Evolutionary conservation across 2,797 vertebrate species (phyloP).

Genomic region (Ctenopoma multispine): DNA sequence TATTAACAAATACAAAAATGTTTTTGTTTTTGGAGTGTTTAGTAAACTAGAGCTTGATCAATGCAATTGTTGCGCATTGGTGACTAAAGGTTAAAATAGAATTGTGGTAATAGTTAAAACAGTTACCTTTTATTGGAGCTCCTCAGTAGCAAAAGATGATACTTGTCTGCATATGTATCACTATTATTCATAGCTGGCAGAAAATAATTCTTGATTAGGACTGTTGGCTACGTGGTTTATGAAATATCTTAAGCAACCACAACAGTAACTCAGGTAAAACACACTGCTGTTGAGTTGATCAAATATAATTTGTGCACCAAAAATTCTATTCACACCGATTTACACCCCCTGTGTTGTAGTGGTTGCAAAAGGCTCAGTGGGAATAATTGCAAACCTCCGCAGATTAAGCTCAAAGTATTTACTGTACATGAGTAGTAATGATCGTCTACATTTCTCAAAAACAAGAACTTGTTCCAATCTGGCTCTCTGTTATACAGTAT

Average conservation of each 20-base stretch:
- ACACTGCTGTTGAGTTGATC: not conserved
- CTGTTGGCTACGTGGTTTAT: constrained; percentile 1
- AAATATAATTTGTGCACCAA: not conserved
- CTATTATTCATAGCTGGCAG: not conserved
- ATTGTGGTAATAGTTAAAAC: too few relatives aligned
- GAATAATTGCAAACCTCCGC: not conserved
- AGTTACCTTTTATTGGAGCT: not conserved
- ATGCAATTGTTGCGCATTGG: too few relatives aligned
- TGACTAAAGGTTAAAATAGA: not conserved
- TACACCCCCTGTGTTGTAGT: not conserved
- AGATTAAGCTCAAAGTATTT: not conserved
- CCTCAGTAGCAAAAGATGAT: not conserved
- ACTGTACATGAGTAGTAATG: not conserved
- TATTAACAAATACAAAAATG: not conserved
- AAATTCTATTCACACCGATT: not conserved
- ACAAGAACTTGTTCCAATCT: constrained; percentile 11
- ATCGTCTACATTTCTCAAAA: constrained; percentile 21
- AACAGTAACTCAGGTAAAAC: not conserved
- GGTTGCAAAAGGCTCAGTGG: not conserved
- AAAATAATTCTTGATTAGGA: not conserved
- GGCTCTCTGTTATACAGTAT: not conserved
- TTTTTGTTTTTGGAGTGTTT: not conserved
- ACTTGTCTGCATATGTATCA: not conserved
- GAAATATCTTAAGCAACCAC: constrained; percentile 1
- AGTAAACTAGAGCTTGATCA: too few relatives aligned